Base-by-base conservation (phyloP, 1,140 invertebrate genomes). In the Samia ricini region DNA sequence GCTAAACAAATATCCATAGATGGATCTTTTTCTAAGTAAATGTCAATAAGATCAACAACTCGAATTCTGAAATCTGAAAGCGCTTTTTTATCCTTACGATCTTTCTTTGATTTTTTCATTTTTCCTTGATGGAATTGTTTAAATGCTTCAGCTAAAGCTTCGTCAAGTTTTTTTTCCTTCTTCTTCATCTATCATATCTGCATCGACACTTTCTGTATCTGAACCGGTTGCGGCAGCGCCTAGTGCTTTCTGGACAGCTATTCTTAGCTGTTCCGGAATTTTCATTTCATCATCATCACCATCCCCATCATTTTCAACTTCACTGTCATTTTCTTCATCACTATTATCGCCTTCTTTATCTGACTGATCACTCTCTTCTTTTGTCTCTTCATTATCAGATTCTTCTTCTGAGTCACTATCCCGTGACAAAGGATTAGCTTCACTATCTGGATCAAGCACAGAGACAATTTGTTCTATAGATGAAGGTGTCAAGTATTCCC, bases 151-250 rank as follows among this genome's bases (percentile, higher is more conserved):
- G 93, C 93, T 22, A 96, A 79, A 1, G 94, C 94, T 70, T 92
- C 87, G 74, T 96, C 93, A 3, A 96, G 83, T 66, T 93, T 93
- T 42, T 67, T 94, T 93, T 4, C 95, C 95, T 80, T 96, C 94
- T 66, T 93, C 94, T 71, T 96, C 95, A 63, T 91, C 92, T 49
- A 97, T 94, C 67, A 95, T 91, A 75, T 96, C 95, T 18, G 95
- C 92, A 69, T 96, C 95, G 7, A 96, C 89, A 63, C 95, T 95
- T 79, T 95, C 94, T 22, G 92, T 90, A 56, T 95, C 94, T 26
- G 92, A 91, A 69, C 93, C 90, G 10, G 81, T 72, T 1, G 89
- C 91, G 50, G 91, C 91, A 42, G 88, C 85, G 8, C 93, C 93
- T 10, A 95, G 75, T 10, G 93, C 94, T 81, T 94, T 91, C 68